These are phyloP conservation scores for Synergus itoensis DNA, from an alignment of 2,888 invertebrate genomes.

Conservation along the genomic window DNA sequence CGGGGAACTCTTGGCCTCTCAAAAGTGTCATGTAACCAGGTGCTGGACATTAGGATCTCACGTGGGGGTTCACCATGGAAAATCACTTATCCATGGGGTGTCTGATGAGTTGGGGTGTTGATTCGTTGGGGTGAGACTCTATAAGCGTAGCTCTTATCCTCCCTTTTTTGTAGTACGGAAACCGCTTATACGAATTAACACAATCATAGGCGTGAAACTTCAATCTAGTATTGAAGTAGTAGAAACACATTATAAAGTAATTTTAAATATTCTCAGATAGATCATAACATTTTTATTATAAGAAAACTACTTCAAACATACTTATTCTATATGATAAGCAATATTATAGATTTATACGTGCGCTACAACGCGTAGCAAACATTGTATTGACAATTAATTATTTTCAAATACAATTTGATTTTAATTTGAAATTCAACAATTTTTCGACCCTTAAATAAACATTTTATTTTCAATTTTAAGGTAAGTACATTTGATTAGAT, in stretches of 20 bases:
- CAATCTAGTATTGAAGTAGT: not conserved
- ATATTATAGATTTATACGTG: too few species aligned
- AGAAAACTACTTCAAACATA: too few species aligned
- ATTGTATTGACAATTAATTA: too few species aligned
- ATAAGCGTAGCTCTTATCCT: slow-evolving; percentile 28
- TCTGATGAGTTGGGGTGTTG: slow-evolving; percentile 26
- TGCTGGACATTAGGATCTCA: slow-evolving; percentile 42
- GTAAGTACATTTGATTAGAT: too few species aligned
- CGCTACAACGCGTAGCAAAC: too few species aligned
- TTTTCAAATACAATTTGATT: too few species aligned
- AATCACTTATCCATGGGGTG: slow-evolving; percentile 58
- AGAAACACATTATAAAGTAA: not conserved
- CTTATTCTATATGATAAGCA: too few species aligned
- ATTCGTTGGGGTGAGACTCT: slow-evolving; percentile 29
- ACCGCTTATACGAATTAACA: slow-evolving; percentile 35
- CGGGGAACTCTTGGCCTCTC: not conserved
- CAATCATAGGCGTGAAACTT: slow-evolving; percentile 32
- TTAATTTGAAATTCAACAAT: too few species aligned
- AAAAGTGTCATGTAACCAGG: slow-evolving; percentile 32
- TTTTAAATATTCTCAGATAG: not conserved
- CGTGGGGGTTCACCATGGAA: slow-evolving; percentile 61
- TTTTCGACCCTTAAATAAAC: too few species aligned
- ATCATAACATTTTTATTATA: not conserved
- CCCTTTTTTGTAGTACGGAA: slow-evolving; percentile 16
- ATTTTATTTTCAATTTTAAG: too few species aligned